Evolutionary conservation across 2,888 invertebrate species (phyloP).

Genomic region (Mesodorylaimus sp.): DNA sequence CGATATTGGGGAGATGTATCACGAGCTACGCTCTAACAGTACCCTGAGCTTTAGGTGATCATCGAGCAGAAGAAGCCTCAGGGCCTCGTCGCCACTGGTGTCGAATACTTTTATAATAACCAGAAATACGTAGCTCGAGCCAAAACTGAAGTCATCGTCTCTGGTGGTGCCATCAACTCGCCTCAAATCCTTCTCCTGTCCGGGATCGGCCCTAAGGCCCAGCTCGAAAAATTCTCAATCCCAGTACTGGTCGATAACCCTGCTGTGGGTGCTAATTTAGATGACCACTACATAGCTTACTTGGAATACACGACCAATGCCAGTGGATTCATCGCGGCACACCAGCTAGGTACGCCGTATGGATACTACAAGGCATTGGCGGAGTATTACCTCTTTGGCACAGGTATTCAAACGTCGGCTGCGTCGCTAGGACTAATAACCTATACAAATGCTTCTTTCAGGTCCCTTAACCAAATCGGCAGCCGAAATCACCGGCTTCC

Average conservation of each 20-base stretch:
- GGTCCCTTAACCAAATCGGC: neutral
- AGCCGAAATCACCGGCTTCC: neutral
- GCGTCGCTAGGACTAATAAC: too few species aligned
- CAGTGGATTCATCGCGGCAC: neutral
- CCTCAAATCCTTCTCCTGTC: conserved; percentile 29
- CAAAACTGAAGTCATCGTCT: conserved; percentile 25
- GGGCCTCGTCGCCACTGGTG: conserved; percentile 8
- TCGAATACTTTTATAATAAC: conserved; percentile 20
- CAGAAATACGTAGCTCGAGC: conserved; percentile 25
- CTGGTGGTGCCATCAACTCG: conserved; percentile 27
- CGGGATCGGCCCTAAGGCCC: conserved; percentile 27
- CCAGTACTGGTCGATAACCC: neutral
- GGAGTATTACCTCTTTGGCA: too few species aligned
- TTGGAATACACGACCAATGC: neutral
- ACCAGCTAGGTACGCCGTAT: too few species aligned
- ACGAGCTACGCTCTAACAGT: too few species aligned
- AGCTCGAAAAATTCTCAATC: conserved; percentile 25
- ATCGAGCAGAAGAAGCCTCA: too few species aligned
- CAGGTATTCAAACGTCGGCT: too few species aligned
- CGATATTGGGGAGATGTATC: too few species aligned
- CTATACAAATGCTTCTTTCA: neutral
- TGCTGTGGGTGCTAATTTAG: neutral
- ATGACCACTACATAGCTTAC: neutral
- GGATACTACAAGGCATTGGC: too few species aligned
- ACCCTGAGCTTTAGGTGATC: too few species aligned